These are phyloP conservation scores for Mus minutoides DNA, from an alignment of 2,797 vertebrate genomes.

Conservation along the genomic window DNA sequence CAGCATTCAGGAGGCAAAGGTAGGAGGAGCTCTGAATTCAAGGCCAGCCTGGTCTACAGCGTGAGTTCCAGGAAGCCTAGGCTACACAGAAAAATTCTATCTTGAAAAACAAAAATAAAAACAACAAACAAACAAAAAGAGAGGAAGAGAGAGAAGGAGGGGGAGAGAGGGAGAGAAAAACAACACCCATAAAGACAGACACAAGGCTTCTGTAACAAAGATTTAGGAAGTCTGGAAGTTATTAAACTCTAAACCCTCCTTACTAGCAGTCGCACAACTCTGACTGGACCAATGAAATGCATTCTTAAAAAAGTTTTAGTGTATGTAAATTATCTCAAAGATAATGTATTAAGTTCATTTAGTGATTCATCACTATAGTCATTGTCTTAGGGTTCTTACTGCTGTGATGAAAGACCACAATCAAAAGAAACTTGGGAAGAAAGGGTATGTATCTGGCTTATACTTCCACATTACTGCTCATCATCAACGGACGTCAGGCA, in stretches of 20 bases:
- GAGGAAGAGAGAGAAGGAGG: no score
- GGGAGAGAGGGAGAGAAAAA: not conserved
- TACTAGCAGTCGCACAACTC: not conserved
- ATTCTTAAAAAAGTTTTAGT: not conserved
- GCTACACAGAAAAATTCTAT: not conserved
- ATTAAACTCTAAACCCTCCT: slow-evolving; percentile 41
- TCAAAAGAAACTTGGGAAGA: not conserved
- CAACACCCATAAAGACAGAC: not conserved
- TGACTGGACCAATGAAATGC: not conserved
- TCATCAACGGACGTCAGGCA: not conserved
- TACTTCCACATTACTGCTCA: not conserved
- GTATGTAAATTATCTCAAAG: not conserved
- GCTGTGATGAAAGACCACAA: not conserved
- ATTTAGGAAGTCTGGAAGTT: not conserved
- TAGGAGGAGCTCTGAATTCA: not conserved
- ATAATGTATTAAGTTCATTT: not conserved
- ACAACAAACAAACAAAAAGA: no score
- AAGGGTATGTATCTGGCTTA: not conserved
- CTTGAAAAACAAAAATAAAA: not conserved
- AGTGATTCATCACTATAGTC: not conserved
- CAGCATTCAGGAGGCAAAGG: not conserved
- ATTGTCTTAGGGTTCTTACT: not conserved
- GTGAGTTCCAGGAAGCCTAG: not conserved
- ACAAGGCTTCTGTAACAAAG: not conserved
- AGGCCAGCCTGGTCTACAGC: not conserved